Percentiles rank a stretch among this genome's conserved stretches.
Evolutionary conservation across 1,140 invertebrate genomes (phyloP).

Genomic region (Odontomachus brunneus): DNA sequence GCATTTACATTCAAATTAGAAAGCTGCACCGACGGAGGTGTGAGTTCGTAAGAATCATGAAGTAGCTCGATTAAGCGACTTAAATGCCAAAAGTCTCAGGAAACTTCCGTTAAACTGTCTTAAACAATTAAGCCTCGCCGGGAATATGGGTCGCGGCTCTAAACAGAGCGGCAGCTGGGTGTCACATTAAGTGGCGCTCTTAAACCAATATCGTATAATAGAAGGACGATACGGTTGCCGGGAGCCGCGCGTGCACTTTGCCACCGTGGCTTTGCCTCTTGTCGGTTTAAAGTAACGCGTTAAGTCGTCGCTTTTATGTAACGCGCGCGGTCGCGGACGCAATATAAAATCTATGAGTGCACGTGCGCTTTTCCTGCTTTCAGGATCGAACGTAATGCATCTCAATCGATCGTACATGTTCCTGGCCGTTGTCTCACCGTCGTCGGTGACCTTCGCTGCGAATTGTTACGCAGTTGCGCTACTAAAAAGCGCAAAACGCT

Average conservation of each 20-base stretch:
- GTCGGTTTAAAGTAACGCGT: slow-evolving; percentile 35
- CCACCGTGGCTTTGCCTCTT: slow-evolving; percentile 52
- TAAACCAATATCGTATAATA: slow-evolving; percentile 22
- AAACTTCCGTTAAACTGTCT: slow-evolving; percentile 32
- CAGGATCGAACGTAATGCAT: background rate
- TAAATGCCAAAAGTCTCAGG: slow-evolving; percentile 21
- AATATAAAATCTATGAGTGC: background rate
- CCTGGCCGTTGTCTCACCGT: background rate
- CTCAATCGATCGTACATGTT: slow-evolving; percentile 1
- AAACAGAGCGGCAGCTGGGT: slow-evolving; percentile 26
- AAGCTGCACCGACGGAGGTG: background rate
- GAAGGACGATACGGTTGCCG: slow-evolving; percentile 18
- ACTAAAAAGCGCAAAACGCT: slow-evolving; percentile 20
- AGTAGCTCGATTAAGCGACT: slow-evolving; percentile 30
- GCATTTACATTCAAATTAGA: slow-evolving; percentile 38
- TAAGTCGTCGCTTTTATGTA: slow-evolving; percentile 45
- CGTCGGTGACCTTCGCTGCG: background rate
- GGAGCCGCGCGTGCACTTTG: background rate
- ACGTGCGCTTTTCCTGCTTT: background rate
- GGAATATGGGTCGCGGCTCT: slow-evolving; percentile 32
- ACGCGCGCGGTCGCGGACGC: background rate
- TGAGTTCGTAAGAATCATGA: slow-evolving; percentile 41
- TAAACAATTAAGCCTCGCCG: slow-evolving; percentile 29
- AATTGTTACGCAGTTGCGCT: slow-evolving; percentile 7
- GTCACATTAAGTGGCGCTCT: slow-evolving; percentile 24